Base-by-base conservation (phyloP, 1,140 invertebrate species). In the Cydia pomonella region DNA sequence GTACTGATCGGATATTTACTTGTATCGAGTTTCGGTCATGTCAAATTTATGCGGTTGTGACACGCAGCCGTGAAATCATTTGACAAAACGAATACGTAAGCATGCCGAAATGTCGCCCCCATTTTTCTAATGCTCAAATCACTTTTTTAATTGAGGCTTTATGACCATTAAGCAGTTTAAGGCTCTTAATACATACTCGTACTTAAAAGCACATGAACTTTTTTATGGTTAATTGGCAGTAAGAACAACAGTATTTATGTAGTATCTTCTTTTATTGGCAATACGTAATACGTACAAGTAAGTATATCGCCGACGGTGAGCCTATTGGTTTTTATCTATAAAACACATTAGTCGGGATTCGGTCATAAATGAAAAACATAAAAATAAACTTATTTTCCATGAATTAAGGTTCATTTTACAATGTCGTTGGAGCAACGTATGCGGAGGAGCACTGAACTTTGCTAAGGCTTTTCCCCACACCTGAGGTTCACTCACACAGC, bases 371-470 rank as follows among this genome's bases (percentile, higher is more conserved):
- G 1, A 69, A 9, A n/a, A 33, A 18, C 16, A 33, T 18, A 18
- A 69, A 66, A 38, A 2, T 66, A 25, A 38, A 41, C 64, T 18
- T 69, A 18, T 76, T 59, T 25, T 44, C 80, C 78, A 69, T 21
- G 73, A 76, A 21, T 76, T 87, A 90, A 73, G 83, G 88, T 78
- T 59, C 29, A 73, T 82, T 86, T 89, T 80, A 63, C 77, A 64
- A 76, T 84, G 80, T 72, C 72, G 44, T 47, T 41, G 75, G 73
- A 75, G 18, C 76, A 81, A 76, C 77, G 82, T 80, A 77, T 78
- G 63, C 83, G 78, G 81, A 88, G 87, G 89, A 91, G 87, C 89
- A 91, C 79, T 91, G 89, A 91, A 91, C 89, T 91, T 90, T 90
- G 84, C 79, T 79, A 81, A 85, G 82, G 82, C 82, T 82, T 81